These are phyloP conservation scores for Saccostrea cuccullata DNA, from an alignment of 1,140 invertebrate genomes.

Conservation along the genomic window DNA sequence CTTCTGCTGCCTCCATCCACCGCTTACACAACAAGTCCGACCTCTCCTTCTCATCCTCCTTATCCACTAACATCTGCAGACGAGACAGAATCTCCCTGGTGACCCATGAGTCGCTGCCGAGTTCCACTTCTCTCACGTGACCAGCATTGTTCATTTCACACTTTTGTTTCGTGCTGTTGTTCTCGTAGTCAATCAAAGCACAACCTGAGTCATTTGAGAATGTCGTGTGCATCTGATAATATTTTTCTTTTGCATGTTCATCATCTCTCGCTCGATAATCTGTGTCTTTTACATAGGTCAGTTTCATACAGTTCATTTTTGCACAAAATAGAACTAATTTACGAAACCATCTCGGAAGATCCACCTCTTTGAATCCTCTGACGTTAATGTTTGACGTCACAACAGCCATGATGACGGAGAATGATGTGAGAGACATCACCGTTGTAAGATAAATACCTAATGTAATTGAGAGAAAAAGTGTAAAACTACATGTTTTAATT, in stretches of 20 bases:
- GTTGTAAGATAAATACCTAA: slow-evolving; percentile 77
- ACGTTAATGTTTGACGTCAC: slow-evolving; percentile 77
- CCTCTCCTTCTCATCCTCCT: slow-evolving; percentile 69
- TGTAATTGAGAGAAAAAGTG: slow-evolving; percentile 42
- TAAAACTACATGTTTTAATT: too few species aligned
- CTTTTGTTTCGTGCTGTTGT: slow-evolving; percentile 46
- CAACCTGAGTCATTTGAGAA: slow-evolving; percentile 69
- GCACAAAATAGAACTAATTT: slow-evolving; percentile 51
- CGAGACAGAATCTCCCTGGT: slow-evolving; percentile 51
- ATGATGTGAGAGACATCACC: slow-evolving; percentile 76
- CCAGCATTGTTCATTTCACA: neutral
- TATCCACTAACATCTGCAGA: slow-evolving; percentile 57
- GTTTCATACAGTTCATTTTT: slow-evolving; percentile 59
- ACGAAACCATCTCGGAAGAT: slow-evolving; percentile 68
- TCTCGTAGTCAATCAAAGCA: slow-evolving; percentile 68
- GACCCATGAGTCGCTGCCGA: neutral
- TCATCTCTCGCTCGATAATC: neutral
- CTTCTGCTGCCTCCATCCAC: slow-evolving; percentile 81
- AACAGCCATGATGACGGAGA: slow-evolving; percentile 78
- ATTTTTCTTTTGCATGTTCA: slow-evolving; percentile 27
- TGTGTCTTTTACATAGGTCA: slow-evolving; percentile 52
- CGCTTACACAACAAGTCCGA: slow-evolving; percentile 78
- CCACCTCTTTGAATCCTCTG: slow-evolving; percentile 63
- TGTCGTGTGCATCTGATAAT: slow-evolving; percentile 49
- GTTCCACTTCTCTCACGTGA: neutral